Conservation (phyloP, 1,140 invertebrate species). For the Dolichoris vasculosae region DNA sequence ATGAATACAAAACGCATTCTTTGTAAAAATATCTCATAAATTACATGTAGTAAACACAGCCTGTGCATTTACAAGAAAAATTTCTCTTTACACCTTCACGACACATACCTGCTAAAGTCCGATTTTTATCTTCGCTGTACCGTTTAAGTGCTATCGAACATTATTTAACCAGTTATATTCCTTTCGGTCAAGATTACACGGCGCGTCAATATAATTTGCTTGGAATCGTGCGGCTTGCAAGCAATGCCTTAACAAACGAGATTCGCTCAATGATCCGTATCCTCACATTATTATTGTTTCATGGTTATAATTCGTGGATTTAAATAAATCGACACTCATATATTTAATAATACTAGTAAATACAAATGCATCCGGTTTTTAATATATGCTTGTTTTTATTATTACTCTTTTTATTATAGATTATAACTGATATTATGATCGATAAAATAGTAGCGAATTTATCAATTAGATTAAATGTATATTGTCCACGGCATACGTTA, state of each 20-base stretch:
- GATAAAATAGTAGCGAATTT: not conserved
- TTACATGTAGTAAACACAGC: not conserved
- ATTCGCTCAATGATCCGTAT: conserved; percentile 19
- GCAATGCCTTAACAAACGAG: conserved; percentile 21
- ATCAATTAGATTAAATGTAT: too few species aligned
- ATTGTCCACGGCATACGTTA: too few species aligned
- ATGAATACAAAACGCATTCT: not conserved
- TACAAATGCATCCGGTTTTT: not conserved
- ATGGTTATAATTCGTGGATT: not conserved
- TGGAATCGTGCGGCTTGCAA: not conserved
- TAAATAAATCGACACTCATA: conserved; percentile 8
- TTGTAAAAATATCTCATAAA: conserved; percentile 3
- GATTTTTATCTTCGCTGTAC: conserved; percentile 20
- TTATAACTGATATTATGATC: too few species aligned
- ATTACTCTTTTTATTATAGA: too few species aligned
- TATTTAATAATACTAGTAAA: conserved; percentile 8
- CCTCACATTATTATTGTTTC: conserved; percentile 28
- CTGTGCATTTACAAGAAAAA: not conserved
- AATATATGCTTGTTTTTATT: not conserved
- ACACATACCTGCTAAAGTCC: not conserved
- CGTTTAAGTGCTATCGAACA: conserved; percentile 12
- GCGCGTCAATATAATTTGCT: conserved; percentile 35
- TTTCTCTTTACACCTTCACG: conserved; percentile 4
- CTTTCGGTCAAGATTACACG: conserved; percentile 30
- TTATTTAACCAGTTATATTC: conserved; percentile 29